phyloP scores from a whole-genome alignment of 2,113 vertebrate genomes.

The Brachyhypopomus gauderio region DNA sequence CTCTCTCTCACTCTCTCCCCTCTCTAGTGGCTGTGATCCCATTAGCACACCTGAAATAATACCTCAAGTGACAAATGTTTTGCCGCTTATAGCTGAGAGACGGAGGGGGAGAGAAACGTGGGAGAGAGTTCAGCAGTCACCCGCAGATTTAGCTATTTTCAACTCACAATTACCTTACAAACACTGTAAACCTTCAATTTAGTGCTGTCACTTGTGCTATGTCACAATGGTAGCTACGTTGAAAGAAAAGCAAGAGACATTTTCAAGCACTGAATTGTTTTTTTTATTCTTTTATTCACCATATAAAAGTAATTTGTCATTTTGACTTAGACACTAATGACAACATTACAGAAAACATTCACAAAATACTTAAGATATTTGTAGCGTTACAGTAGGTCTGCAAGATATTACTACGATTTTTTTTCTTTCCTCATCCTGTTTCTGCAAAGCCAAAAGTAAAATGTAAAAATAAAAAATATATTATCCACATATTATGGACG shows the following conservation, averaged over 20 bases:
- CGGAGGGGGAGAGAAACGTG: slow-evolving; percentile 39
- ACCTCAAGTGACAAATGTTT: slow-evolving; percentile 70
- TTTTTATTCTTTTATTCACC: slow-evolving; percentile 7
- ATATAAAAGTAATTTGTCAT: slow-evolving; percentile 7
- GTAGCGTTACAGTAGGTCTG: neutral
- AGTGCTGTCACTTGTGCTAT: slow-evolving; percentile 55
- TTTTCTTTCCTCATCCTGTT: neutral
- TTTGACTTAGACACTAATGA: neutral
- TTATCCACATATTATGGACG: neutral
- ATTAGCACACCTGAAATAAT: slow-evolving; percentile 82
- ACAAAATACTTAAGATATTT: neutral
- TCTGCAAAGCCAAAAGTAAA: neutral
- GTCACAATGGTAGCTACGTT: slow-evolving; percentile 62
- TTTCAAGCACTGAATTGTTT: neutral
- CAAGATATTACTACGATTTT: neutral
- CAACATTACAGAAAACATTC: neutral
- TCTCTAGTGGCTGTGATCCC: slow-evolving; percentile 70
- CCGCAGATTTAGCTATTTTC: slow-evolving; percentile 42
- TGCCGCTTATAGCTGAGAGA: slow-evolving; percentile 50
- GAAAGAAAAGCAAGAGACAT: neutral
- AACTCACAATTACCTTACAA: slow-evolving; percentile 44
- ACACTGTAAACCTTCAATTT: slow-evolving; percentile 58
- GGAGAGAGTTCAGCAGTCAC: slow-evolving; percentile 32
- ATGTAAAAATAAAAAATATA: too few relatives aligned
- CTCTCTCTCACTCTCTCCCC: slow-evolving; percentile 39